Percentiles rank a stretch among this genome's conserved stretches.
phyloP scores from a whole-genome alignment of 1,140 invertebrate species.

The Drosophila ambigua region DNA sequence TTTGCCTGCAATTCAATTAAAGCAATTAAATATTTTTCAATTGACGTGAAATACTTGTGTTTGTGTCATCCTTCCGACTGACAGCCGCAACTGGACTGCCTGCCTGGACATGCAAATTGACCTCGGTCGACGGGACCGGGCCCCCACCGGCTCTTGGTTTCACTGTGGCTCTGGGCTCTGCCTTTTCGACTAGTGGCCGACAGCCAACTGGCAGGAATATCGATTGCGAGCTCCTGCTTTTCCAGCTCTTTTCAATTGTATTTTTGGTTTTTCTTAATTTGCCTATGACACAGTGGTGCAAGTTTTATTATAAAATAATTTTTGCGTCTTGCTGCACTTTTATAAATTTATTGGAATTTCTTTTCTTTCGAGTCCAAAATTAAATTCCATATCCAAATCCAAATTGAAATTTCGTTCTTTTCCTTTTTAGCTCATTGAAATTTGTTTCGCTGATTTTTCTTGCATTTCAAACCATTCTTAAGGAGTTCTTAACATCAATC shows the following conservation, averaged over 20 bases:
- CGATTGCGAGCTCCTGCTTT: slow-evolving; percentile 36
- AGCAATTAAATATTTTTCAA: slow-evolving; percentile 57
- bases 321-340: too few species aligned
- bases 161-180: neutral
- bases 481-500: too few species aligned
- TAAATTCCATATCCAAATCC: too few species aligned
- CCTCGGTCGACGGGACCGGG: slow-evolving; percentile 4
- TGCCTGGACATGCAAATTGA: slow-evolving; percentile 43
- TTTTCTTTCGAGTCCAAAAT: too few species aligned
- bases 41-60: slow-evolving; percentile 24
- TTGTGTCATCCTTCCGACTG: slow-evolving; percentile 10
- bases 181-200: neutral
- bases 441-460: too few species aligned
- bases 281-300: slow-evolving; percentile 18
- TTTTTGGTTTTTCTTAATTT: slow-evolving; percentile 34
- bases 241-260: slow-evolving; percentile 28
- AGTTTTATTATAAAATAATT: neutral
- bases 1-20: slow-evolving; percentile 53
- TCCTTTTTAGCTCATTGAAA: too few species aligned
- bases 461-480: too few species aligned
- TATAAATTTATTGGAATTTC: too few species aligned
- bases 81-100: slow-evolving; percentile 8
- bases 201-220: slow-evolving; percentile 23
- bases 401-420: too few species aligned
- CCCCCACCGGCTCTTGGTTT: too few species aligned